These are phyloP conservation scores for Ips nitidus DNA, from an alignment of 1,140 invertebrate genomes.

Conservation along the genomic window DNA sequence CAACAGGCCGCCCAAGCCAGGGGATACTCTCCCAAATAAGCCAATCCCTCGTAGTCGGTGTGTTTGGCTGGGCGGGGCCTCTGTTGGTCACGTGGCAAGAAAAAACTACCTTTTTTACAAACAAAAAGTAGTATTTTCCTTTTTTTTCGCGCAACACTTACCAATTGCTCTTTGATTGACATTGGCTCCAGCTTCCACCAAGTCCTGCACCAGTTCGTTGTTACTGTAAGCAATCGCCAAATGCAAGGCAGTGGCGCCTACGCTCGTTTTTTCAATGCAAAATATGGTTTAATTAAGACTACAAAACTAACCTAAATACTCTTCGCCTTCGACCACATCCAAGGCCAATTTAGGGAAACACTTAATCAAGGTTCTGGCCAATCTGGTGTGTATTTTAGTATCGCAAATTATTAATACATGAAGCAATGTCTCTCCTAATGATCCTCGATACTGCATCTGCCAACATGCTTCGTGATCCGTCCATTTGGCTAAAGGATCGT, in stretches of 20 bases:
- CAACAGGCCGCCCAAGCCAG: slow-evolving; percentile 96
- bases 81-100: slow-evolving; percentile 90
- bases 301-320: slow-evolving; percentile 77
- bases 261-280: slow-evolving; percentile 33
- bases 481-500: slow-evolving; percentile 85
- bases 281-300: not conserved
- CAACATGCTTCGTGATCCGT: slow-evolving; percentile 91
- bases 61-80: slow-evolving; percentile 66
- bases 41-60: slow-evolving; percentile 94
- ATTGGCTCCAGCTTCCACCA: slow-evolving; percentile 87
- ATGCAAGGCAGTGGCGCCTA: slow-evolving; percentile 90
- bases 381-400: slow-evolving; percentile 78
- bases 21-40: slow-evolving; percentile 95
- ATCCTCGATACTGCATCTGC: slow-evolving; percentile 95
- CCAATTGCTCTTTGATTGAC: slow-evolving; percentile 91
- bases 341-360: slow-evolving; percentile 89
- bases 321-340: slow-evolving; percentile 96
- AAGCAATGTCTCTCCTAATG: slow-evolving; percentile 89
- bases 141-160: slow-evolving; percentile 39
- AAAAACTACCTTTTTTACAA: slow-evolving; percentile 70
- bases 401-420: slow-evolving; percentile 96
- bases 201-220: slow-evolving; percentile 91
- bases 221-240: slow-evolving; percentile 95
- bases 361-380: slow-evolving; percentile 87
- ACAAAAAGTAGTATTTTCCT: slow-evolving; percentile 9